Conservation (phyloP, 2,113 vertebrate species). For the Crocuta crocuta region DNA sequence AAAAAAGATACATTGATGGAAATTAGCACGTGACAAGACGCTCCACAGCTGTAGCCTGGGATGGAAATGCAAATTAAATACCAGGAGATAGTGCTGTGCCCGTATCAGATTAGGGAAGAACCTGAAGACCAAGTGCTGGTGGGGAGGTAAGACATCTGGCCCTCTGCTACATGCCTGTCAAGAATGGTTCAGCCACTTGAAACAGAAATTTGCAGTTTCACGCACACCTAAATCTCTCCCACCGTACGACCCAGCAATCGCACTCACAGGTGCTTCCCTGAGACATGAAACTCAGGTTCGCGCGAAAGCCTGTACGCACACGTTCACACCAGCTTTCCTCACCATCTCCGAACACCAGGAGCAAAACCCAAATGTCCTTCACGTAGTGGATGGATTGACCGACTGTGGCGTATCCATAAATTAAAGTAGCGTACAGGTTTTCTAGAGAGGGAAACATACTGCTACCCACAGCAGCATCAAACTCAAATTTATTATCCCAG, state of each 20-base stretch:
- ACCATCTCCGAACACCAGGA: not conserved
- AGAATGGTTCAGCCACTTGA: not conserved
- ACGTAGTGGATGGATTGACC: accelerated
- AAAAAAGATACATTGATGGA: not conserved
- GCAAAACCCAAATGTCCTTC: not conserved
- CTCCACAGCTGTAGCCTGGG: not conserved
- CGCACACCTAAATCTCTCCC: not conserved
- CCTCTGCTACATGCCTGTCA: not conserved
- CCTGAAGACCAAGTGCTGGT: not conserved
- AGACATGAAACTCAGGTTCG: not conserved
- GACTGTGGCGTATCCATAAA: not conserved
- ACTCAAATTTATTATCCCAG: not conserved
- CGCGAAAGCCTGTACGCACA: too few relatives aligned
- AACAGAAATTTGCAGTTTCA: not conserved
- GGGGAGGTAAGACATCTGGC: not conserved
- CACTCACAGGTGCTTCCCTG: not conserved
- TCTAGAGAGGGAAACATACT: too few relatives aligned
- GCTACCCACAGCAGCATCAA: too few relatives aligned
- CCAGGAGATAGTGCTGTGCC: not conserved
- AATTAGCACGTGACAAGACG: not conserved
- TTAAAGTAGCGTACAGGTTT: not conserved
- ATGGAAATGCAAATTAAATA: too few relatives aligned
- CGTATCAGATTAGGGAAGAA: accelerated
- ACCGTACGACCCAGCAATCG: not conserved
- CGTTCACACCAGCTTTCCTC: not conserved